Evolutionary conservation across 2,797 vertebrate species (phyloP).

Genomic region (Vireo griseus): DNA sequence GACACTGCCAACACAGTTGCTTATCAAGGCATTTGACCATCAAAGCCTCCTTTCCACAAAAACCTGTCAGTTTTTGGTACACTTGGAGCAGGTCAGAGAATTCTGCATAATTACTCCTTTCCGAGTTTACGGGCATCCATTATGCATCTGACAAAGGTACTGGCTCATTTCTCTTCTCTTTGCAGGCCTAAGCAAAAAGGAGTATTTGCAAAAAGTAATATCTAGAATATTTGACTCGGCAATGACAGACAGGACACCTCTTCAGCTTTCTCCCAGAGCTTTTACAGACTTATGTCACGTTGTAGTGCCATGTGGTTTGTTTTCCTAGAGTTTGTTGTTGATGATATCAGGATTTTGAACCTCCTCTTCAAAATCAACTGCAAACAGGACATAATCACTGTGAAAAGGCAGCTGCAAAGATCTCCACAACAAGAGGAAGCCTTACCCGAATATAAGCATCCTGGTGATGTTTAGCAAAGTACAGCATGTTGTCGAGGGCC

Average conservation of each 20-base stretch:
- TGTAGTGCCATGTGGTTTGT: background rate
- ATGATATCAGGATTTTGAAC: background rate
- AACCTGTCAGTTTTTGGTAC: background rate
- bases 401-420: background rate
- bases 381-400: background rate
- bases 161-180: background rate
- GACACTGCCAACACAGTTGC: background rate
- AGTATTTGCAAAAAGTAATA: background rate
- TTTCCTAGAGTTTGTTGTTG: background rate
- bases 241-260: background rate
- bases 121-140: background rate
- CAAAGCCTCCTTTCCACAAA: background rate
- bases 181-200: background rate
- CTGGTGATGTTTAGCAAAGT: conserved; percentile 94
- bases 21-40: background rate
- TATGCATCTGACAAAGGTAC: background rate
- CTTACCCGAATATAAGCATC: conserved; percentile 95
- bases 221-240: background rate
- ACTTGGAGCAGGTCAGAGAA: background rate
- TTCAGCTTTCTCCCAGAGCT: background rate
- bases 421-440: background rate
- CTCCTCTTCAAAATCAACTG: background rate
- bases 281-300: background rate
- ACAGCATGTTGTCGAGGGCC: conserved; percentile 97
- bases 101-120: background rate